A percentile compares a stretch with the other conserved stretches of the same genome.
These are phyloP conservation scores for Polyergus mexicanus DNA, from an alignment of 1,140 invertebrate genomes.

Conservation along the genomic window DNA sequence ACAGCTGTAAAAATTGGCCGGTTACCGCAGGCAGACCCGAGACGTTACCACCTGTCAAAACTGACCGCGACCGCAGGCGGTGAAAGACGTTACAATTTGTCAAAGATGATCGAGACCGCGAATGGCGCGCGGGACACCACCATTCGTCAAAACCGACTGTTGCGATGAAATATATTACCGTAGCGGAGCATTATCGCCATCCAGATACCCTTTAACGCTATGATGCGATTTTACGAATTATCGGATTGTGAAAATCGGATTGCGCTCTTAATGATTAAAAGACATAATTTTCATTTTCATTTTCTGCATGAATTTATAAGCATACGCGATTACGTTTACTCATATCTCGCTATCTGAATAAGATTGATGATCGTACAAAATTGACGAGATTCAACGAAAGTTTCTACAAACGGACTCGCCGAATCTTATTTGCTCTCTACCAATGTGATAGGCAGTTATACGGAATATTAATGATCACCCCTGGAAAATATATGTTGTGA, in stretches of 20 bases:
- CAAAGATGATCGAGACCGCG: slow-evolving; percentile 51
- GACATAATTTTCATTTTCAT: background rate
- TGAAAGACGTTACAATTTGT: slow-evolving; percentile 58
- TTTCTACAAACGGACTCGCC: slow-evolving; percentile 23
- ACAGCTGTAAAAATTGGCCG: slow-evolving; percentile 58
- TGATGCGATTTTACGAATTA: background rate
- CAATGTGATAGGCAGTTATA: slow-evolving; percentile 28
- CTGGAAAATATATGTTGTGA: slow-evolving; percentile 44
- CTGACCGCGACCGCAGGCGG: slow-evolving; percentile 49
- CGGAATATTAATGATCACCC: slow-evolving; percentile 52
- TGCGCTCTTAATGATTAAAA: background rate
- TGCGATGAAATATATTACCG: slow-evolving; percentile 30
- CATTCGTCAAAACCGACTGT: slow-evolving; percentile 55
- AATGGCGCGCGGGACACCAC: slow-evolving; percentile 8
- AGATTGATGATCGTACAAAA: slow-evolving; percentile 36
- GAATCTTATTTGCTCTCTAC: slow-evolving; percentile 33
- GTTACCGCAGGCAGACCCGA: slow-evolving; percentile 42
- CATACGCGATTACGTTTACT: background rate
- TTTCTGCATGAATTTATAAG: background rate
- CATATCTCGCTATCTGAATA: background rate
- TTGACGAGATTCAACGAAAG: slow-evolving; percentile 39
- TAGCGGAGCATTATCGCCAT: background rate
- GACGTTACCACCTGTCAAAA: slow-evolving; percentile 57
- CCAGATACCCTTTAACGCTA: background rate
- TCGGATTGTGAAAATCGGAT: background rate